A percentile compares a stretch with the other conserved stretches of the same genome.
Conservation (phyloP, 2,797 vertebrate species). For the Darevskia nairensis region DNA sequence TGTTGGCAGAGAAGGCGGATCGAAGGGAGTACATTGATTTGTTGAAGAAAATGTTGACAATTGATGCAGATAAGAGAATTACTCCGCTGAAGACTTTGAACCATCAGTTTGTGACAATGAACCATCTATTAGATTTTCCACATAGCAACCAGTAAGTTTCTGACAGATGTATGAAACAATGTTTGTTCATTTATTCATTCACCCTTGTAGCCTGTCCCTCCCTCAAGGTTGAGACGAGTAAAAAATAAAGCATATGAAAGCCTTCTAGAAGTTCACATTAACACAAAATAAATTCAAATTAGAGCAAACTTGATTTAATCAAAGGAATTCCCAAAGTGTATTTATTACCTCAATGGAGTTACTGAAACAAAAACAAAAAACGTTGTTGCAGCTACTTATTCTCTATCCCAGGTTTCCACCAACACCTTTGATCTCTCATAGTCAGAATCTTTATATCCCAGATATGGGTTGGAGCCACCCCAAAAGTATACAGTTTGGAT, state of each 20-base stretch:
- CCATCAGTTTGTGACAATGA: constrained; percentile 97
- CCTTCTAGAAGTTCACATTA: background rate
- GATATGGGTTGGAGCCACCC: too few species aligned
- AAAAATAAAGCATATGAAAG: background rate
- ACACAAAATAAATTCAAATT: background rate
- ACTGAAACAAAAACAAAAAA: background rate
- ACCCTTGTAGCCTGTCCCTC: background rate
- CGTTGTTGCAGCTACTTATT: background rate
- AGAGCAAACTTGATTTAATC: background rate
- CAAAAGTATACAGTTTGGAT: background rate
- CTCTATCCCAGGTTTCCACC: background rate
- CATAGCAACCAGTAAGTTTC: constrained; percentile 94
- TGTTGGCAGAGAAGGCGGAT: constrained; percentile 98
- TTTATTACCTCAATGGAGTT: background rate
- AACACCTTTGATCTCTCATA: background rate
- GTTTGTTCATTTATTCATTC: background rate
- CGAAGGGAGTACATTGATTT: constrained; percentile 97
- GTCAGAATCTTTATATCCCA: background rate
- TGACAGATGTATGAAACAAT: background rate
- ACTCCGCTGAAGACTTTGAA: constrained; percentile 97
- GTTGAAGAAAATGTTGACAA: constrained; percentile 98
- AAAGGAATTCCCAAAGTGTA: background rate
- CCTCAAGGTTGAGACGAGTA: background rate
- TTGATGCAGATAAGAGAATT: constrained; percentile 96
- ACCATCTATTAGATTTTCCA: constrained; percentile 96